These are phyloP conservation scores for Epinephelus cyanopodus DNA, from an alignment of 2,113 vertebrate genomes.

Conservation along the genomic window DNA sequence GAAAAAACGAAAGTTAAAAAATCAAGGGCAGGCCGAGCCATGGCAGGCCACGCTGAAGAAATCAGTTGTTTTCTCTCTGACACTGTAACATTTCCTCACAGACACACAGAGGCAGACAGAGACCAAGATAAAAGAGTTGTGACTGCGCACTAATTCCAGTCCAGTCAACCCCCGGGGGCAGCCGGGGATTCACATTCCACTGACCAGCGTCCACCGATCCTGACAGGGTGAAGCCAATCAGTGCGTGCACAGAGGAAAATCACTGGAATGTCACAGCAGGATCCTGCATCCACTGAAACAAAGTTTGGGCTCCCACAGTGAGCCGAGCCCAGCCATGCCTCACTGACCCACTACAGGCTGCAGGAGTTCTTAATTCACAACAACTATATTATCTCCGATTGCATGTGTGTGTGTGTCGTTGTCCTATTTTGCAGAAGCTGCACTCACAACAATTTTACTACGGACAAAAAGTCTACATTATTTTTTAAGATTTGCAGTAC, in stretches of 20 bases:
- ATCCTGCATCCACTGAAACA: constrained; percentile 20
- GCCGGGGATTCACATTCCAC: constrained; percentile 45
- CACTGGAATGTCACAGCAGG: constrained; percentile 48
- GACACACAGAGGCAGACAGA: background rate
- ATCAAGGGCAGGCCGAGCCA: background rate
- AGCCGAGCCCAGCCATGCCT: constrained; percentile 32
- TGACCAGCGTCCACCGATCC: constrained; percentile 50
- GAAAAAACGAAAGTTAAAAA: background rate
- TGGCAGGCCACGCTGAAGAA: constrained; percentile 17
- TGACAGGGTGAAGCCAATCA: constrained; percentile 66
- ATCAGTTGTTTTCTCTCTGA: constrained; percentile 23
- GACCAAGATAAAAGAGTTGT: constrained; percentile 26
- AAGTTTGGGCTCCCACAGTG: constrained; percentile 32
- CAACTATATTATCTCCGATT: constrained; percentile 4
- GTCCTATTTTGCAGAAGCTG: background rate
- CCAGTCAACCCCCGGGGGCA: constrained; percentile 34
- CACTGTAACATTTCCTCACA: constrained; percentile 16
- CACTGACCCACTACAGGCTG: constrained; percentile 58
- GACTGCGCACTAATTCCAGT: constrained; percentile 51
- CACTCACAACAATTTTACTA: background rate
- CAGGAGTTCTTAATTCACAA: constrained; percentile 31
- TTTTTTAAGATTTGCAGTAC: background rate
- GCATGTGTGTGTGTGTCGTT: background rate
- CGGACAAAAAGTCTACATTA: background rate
- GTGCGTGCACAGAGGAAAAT: constrained; percentile 29